phyloP scores from a whole-genome alignment of 2,888 invertebrate genomes.

The Fabriciana adippe region DNA sequence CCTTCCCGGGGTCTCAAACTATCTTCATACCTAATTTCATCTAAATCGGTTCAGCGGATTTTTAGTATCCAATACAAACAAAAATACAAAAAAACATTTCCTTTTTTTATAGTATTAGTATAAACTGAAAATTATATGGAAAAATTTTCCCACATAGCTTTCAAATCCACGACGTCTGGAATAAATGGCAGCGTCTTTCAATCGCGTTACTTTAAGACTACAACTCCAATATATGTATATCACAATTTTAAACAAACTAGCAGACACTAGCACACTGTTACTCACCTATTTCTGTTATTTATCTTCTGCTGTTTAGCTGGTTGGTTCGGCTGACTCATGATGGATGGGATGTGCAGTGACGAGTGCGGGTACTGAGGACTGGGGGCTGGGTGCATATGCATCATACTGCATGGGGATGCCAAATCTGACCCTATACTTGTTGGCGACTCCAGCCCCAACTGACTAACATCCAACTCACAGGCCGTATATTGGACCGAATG shows the following conservation, averaged over 20 bases:
- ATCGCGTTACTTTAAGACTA: too few species aligned
- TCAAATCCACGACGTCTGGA: too few species aligned
- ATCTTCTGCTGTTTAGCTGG: constrained; percentile 77
- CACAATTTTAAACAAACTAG: neutral
- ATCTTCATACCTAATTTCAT: too few species aligned
- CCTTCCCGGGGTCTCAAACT: too few species aligned
- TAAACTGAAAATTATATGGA: too few species aligned
- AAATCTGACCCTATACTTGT: constrained; percentile 93
- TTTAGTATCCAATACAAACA: too few species aligned
- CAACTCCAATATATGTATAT: too few species aligned
- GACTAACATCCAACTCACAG: constrained; percentile 92
- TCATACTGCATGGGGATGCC: constrained; percentile 90
- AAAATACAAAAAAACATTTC: too few species aligned
- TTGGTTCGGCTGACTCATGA: constrained; percentile 78
- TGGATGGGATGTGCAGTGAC: constrained; percentile 75
- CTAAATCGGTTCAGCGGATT: too few species aligned
- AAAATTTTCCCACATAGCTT: too few species aligned
- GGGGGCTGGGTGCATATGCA: constrained; percentile 77
- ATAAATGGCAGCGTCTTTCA: too few species aligned
- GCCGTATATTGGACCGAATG: constrained; percentile 90
- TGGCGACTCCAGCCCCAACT: constrained; percentile 93
- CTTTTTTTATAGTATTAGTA: too few species aligned
- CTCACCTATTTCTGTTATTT: constrained; percentile 74
- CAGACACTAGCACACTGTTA: constrained; percentile 16
- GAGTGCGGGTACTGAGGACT: constrained; percentile 84